These are phyloP conservation scores for Drosophila anomelani DNA, from an alignment of 2,888 invertebrate species.

Conservation along the genomic window DNA sequence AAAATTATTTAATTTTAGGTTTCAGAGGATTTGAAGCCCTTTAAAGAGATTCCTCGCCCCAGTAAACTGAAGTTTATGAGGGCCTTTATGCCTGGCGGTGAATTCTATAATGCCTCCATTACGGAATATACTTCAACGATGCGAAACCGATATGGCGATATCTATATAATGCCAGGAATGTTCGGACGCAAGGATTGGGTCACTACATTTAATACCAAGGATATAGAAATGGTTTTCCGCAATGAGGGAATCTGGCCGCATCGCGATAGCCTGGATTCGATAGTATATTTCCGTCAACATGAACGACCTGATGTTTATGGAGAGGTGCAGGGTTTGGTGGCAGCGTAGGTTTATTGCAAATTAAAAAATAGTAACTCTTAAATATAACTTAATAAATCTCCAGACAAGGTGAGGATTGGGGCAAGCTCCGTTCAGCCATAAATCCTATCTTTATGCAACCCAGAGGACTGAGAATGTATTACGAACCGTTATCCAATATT, in stretches of 20 bases:
- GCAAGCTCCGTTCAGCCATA: slow-evolving; percentile 84
- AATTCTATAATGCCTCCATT: slow-evolving; percentile 50
- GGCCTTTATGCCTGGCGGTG: slow-evolving; percentile 62
- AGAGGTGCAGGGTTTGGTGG: slow-evolving; percentile 46
- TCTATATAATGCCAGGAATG: slow-evolving; percentile 83
- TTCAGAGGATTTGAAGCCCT: slow-evolving; percentile 22
- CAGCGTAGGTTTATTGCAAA: slow-evolving; percentile 41
- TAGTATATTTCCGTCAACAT: slow-evolving; percentile 75
- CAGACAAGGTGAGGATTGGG: slow-evolving; percentile 87
- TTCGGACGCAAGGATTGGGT: slow-evolving; percentile 78
- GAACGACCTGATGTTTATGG: slow-evolving; percentile 57
- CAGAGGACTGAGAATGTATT: slow-evolving; percentile 86
- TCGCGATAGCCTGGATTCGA: slow-evolving; percentile 82
- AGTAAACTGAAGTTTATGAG: slow-evolving; percentile 52
- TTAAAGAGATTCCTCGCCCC: slow-evolving; percentile 56
- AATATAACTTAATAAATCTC: fast-evolving
- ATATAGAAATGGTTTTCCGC: slow-evolving; percentile 85
- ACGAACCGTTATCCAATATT: slow-evolving; percentile 82
- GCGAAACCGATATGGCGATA: slow-evolving; percentile 64
- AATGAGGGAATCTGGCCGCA: slow-evolving; percentile 85
- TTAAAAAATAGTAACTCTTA: fast-evolving
- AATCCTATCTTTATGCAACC: slow-evolving; percentile 88
- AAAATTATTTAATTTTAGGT: not conserved
- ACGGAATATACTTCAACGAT: slow-evolving; percentile 42
- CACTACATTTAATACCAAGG: slow-evolving; percentile 85